phyloP scores from a whole-genome alignment of 2,113 vertebrate genomes.

The Thymallus thymallus region DNA sequence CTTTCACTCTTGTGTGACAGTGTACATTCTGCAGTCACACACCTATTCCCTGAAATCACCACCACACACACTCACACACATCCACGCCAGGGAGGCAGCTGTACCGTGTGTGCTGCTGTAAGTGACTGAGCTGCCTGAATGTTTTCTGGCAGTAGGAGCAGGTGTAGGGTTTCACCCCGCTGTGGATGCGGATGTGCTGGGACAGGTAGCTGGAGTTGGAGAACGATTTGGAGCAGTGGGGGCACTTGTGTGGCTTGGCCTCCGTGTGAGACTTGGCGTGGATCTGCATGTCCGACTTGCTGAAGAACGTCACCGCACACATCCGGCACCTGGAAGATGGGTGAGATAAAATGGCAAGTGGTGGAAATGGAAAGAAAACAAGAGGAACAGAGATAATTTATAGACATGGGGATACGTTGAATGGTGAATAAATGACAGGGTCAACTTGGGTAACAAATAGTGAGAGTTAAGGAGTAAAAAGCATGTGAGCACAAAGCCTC shows the following conservation, averaged over 20 bases:
- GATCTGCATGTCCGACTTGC: conserved; percentile 99
- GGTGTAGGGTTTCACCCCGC: conserved; percentile 96
- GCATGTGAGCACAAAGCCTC: not conserved
- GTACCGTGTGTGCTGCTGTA: conserved; percentile 99
- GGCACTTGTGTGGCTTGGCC: conserved; percentile 99
- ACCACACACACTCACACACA: conserved; percentile 5
- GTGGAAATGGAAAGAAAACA: not conserved
- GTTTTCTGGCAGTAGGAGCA: conserved; percentile 98
- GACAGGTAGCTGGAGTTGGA: conserved; percentile 99
- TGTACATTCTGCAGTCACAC: not conserved
- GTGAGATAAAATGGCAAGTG: too few relatives aligned
- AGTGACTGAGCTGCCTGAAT: conserved; percentile 94
- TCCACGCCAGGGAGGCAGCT: conserved; percentile 12
- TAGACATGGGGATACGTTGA: not conserved
- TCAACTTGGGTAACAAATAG: not conserved
- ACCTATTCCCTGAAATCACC: not conserved
- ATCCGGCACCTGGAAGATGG: conserved; percentile 85
- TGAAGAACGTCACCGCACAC: conserved; percentile 98
- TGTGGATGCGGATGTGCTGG: conserved; percentile 98
- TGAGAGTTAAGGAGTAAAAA: too few relatives aligned
- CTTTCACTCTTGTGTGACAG: not conserved
- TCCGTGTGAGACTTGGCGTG: conserved; percentile 97
- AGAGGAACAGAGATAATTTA: not conserved
- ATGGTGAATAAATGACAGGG: not conserved
- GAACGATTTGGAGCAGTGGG: conserved; percentile 98